Evolutionary conservation across 2,888 invertebrate species (phyloP).

Genomic region (Colostygia pectinataria): DNA sequence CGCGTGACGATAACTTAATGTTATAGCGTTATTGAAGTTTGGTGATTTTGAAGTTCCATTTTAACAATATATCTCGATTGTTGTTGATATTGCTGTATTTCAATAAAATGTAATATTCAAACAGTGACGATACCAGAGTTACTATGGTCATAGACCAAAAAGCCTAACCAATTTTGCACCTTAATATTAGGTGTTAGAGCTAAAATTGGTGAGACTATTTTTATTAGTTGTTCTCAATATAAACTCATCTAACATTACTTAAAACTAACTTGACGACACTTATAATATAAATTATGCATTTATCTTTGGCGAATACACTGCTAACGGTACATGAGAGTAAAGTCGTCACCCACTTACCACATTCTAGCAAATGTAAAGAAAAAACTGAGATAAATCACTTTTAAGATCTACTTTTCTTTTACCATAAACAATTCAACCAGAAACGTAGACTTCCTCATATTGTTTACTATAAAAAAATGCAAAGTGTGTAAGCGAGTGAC

Average conservation of each 20-base stretch:
- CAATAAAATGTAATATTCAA: conserved; percentile 12
- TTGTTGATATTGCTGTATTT: conserved; percentile 3
- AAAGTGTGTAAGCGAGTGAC: conserved; percentile 12
- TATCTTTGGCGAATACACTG: conserved; percentile 82
- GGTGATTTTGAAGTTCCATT: conserved; percentile 12
- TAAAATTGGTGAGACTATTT: conserved; percentile 8
- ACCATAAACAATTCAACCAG: too few relatives aligned
- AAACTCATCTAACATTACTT: conserved; percentile 47
- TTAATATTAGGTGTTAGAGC: neutral
- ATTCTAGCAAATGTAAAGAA: neutral
- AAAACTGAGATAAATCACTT: too few relatives aligned
- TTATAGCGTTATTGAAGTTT: neutral
- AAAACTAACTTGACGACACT: conserved; percentile 49
- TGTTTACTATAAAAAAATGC: neutral
- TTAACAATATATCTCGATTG: conserved; percentile 12
- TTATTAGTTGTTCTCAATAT: conserved; percentile 32
- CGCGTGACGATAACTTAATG: neutral
- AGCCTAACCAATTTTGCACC: conserved; percentile 6
- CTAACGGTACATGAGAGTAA: conserved; percentile 66
- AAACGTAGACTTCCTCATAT: too few relatives aligned
- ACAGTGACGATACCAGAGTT: neutral
- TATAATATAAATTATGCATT: conserved; percentile 73
- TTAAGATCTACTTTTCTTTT: too few relatives aligned
- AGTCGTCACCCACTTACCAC: conserved; percentile 40
- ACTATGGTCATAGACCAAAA: neutral